Evolutionary conservation across 2,797 vertebrate species (phyloP), one percentile per base, ranked within the genome.

Genomic region (Glyptemys insculpta): DNA sequence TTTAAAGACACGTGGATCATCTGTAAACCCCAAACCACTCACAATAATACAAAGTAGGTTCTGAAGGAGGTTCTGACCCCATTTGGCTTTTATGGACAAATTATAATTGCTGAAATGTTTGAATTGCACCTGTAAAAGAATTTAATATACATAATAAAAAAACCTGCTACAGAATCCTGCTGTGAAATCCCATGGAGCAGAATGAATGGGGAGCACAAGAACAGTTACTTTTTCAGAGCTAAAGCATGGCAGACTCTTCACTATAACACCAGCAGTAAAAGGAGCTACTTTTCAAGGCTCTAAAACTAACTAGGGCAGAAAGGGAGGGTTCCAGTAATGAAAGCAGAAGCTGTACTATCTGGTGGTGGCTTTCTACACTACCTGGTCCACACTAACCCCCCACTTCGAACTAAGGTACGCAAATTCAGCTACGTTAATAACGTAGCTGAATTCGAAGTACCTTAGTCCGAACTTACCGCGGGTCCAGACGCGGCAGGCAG

Each of bases 221-320:
- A 0, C 0, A 87, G 10, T 56, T 93, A 47, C 54, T 89, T 44
- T 57, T 86, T 31, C 76, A 62, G 27, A 85, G 12, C 57, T 91
- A 57, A 74, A 53, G 10, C 89, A 95, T 94, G 94, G 91, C 89
- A 96, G 94, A 87, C 85, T 97, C 82, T 92, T 91, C n/a, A 79
- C 72, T 49, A 95, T 82, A 81, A 87, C 18, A 79, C 65, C 90
- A 96, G 53, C 15, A 92, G 54, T 65, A 94, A 91, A 92, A 74
- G 2, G 90, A 90, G 53, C n/a, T 8, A 54, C 12, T 83, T 72
- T 47, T 78, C 68, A 89, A 90, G 83, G 65, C 53, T 5, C 92
- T 31, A 44, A 8, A 89, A 90, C 84, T 65, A 31, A 25, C 85
- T 41, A 80, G 47, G 50, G 52, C 57, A 49, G 95, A 95, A 92